These are phyloP conservation scores for Physeter macrocephalus DNA, from an alignment of 2,113 vertebrate genomes.

Conservation along the genomic window DNA sequence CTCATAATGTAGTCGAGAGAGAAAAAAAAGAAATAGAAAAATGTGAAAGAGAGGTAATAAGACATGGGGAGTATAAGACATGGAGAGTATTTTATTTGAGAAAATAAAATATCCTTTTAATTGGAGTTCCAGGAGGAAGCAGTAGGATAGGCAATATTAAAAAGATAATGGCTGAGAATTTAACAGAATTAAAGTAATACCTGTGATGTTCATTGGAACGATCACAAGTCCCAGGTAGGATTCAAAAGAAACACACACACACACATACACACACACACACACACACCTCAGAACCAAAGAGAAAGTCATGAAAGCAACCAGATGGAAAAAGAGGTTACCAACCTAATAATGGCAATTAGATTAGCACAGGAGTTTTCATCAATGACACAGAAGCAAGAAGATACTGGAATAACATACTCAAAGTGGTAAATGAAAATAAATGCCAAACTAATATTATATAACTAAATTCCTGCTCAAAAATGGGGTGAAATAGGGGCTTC, in stretches of 20 bases:
- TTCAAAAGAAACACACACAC: not conserved
- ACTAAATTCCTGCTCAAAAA: not conserved
- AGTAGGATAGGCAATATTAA: not conserved
- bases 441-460: not conserved
- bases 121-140: not conserved
- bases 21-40: not conserved
- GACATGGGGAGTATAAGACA: not conserved
- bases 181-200: not conserved
- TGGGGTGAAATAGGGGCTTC: too few species aligned
- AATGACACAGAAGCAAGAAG: not conserved
- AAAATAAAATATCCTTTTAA: not conserved
- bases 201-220: not conserved
- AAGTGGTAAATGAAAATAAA: not conserved
- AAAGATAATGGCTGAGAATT: not conserved
- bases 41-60: not conserved
- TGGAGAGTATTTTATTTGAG: not conserved
- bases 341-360: not conserved
- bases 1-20: not conserved
- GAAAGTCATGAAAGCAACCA: not conserved
- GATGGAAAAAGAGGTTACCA: not conserved
- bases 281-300: not conserved
- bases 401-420: not conserved
- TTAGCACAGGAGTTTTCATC: not conserved
- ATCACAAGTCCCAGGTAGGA: not conserved
- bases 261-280: not conserved